Base-by-base conservation (phyloP, 2,888 invertebrate genomes). In the Hofmannophila pseudospretella region DNA sequence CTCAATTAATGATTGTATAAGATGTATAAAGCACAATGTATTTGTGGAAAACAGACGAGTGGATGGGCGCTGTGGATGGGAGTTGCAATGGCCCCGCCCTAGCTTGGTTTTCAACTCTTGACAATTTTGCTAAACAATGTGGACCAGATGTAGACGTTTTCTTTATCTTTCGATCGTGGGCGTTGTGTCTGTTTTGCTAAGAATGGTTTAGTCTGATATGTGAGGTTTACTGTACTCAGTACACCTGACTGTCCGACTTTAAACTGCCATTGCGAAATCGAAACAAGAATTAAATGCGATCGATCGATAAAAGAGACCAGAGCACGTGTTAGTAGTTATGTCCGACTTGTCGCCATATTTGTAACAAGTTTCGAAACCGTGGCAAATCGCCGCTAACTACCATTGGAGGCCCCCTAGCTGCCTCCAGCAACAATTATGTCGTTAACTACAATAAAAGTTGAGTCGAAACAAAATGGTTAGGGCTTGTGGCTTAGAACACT, bases 281-380 rank as follows among this genome's bases (percentile, higher is more conserved):
- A 32, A 28, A 28, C 38, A 27, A 33, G 35, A 39, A 40, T 34
- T 39, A 41, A 39, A 39, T 41, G 38, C 44, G 41, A 44, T 47
- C 34, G 36, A 14, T 29, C 36, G 38, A 43, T 43, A 43, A 34
- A 37, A 29, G 34, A 38, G 30, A 37, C 20, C 29, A 23, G 32
- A 23, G 32, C 34, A 34, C 34, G 40, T 43, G 40, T 43, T 36
- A 43, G 28, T 46, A 47, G 33, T 25, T 26, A 44, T 45, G 51
- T 51, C 48, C 20, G 3, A 26, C 56, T 56, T 68, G 71, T 70
- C 67, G 58, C 59, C 45, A 26, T 50, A 45, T 51, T 47, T 42
- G 51, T 46, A 27, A 16, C 9, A 32, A 44, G 50, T 78, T 73
- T 67, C 72, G 78, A 67, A 77, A 82, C 63, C 58, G 59, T 59